Evolutionary conservation across 2,113 vertebrate genomes (phyloP).

Genomic region (Eublepharis macularius): DNA sequence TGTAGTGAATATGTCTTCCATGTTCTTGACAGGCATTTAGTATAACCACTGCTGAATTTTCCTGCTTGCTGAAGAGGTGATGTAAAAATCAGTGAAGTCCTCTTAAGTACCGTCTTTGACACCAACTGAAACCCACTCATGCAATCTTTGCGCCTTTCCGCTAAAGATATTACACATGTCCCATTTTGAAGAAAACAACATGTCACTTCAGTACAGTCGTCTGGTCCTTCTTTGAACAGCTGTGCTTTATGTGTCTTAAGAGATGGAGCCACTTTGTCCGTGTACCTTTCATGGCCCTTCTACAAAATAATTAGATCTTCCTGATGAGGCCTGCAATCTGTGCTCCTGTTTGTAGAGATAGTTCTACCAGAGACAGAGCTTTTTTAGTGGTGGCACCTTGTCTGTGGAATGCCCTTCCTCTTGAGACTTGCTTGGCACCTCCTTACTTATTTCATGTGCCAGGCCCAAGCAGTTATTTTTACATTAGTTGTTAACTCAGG

Average conservation of each 20-base stretch:
- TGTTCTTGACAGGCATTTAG: slow-evolving; percentile 30
- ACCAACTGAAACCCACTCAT: background rate
- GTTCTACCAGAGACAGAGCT: no score
- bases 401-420: no score
- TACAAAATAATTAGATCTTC: background rate
- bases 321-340: no score
- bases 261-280: background rate
- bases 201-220: background rate
- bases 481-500: no score
- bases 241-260: background rate
- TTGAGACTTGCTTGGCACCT: no score
- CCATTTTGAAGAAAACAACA: background rate
- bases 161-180: background rate
- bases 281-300: background rate
- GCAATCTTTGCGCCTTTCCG: background rate
- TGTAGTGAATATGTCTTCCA: background rate
- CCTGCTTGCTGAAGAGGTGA: slow-evolving; percentile 33
- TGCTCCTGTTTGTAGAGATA: no score
- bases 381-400: no score
- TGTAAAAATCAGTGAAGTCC: slow-evolving; percentile 4
- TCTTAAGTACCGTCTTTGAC: slow-evolving; percentile 36
- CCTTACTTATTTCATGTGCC: no score
- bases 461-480: no score
- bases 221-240: background rate
- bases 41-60: slow-evolving; percentile 14